Evolutionary conservation across 2,888 invertebrate genomes (phyloP).

Genomic region (Pteria penguin): DNA sequence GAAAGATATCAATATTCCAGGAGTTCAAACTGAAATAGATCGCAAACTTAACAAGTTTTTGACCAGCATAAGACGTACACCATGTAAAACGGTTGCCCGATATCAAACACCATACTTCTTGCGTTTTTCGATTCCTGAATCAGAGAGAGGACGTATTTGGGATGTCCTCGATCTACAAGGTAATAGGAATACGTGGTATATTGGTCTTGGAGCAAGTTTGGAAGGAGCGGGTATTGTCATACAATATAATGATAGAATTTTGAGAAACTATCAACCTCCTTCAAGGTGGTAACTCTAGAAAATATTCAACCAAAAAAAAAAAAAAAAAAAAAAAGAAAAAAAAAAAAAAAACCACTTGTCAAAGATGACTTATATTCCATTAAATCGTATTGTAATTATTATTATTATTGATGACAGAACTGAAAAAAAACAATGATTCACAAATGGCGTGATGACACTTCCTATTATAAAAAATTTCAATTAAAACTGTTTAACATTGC

Average conservation of each 20-base stretch:
- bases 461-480: too few species aligned
- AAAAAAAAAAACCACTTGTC: too few species aligned
- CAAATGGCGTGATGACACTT: too few species aligned
- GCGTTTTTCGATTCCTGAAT: neutral
- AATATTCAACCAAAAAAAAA: too few species aligned
- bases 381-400: too few species aligned
- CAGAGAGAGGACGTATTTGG: constrained; percentile 12
- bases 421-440: too few species aligned
- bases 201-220: constrained; percentile 20
- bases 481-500: too few species aligned
- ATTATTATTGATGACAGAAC: too few species aligned
- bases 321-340: too few species aligned
- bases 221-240: constrained; percentile 18
- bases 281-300: too few species aligned
- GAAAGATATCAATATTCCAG: neutral
- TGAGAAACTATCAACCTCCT: neutral
- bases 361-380: too few species aligned
- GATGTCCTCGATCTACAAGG: constrained; percentile 29
- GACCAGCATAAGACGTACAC: neutral
- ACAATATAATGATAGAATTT: constrained; percentile 17
- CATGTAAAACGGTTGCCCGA: neutral
- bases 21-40: neutral
- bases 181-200: constrained; percentile 26
- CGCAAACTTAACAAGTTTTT: neutral
- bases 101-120: constrained; percentile 12